Percentiles rank a stretch among this genome's conserved stretches.
Conservation (phyloP, 2,888 invertebrate genomes). For the Coremacera marginata region DNA sequence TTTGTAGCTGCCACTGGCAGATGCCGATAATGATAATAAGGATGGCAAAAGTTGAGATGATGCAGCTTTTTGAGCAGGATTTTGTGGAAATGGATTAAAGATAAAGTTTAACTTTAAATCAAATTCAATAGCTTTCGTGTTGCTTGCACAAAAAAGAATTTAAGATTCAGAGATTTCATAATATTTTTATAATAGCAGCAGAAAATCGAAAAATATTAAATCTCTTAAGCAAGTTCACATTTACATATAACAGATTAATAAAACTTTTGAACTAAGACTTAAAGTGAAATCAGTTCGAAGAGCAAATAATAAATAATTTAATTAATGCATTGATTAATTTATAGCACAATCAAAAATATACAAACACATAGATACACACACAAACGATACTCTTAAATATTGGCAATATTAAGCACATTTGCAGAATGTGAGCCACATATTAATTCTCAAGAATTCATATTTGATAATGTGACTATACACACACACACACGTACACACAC, state of each 20-base stretch:
- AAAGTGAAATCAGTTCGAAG: no score
- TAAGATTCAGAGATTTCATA: no score
- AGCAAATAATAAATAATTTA: conserved; percentile 17
- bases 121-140: not conserved
- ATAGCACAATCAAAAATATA: not conserved
- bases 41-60: not conserved
- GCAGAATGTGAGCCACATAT: conserved; percentile 16
- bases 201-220: no score
- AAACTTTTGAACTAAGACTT: no score
- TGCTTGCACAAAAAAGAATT: not conserved
- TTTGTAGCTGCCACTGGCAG: not conserved
- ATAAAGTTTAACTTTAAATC: not conserved
- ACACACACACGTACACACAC: not conserved
- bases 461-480: not conserved
- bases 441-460: not conserved
- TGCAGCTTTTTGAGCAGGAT: not conserved
- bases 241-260: no score
- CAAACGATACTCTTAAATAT: not conserved
- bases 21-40: not conserved
- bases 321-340: conserved; percentile 23
- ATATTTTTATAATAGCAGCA: no score
- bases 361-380: not conserved
- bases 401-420: conserved; percentile 13
- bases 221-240: no score
- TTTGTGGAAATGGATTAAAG: not conserved